Evolutionary conservation across 2,888 invertebrate species (phyloP).

Genomic region (Melolontha melolontha): DNA sequence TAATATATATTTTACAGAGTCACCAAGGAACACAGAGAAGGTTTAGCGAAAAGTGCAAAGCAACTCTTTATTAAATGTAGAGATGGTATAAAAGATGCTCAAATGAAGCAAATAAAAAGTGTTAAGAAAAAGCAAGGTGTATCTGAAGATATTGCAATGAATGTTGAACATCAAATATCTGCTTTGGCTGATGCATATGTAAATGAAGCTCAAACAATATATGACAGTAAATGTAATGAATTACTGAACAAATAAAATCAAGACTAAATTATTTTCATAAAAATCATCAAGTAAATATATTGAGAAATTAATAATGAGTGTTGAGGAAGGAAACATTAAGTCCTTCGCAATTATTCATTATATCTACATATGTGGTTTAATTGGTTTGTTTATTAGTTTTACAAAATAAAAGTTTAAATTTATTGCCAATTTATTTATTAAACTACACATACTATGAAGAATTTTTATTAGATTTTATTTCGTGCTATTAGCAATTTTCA

Average conservation of each 20-base stretch:
- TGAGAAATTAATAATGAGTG: too few species aligned
- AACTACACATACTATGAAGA: too few species aligned
- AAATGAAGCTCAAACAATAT: conserved; percentile 73
- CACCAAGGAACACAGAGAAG: conserved; percentile 92
- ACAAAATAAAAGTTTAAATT: too few species aligned
- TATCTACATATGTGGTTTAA: too few species aligned
- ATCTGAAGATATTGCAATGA: conserved; percentile 77
- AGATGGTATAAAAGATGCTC: conserved; percentile 80
- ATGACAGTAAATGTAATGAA: conserved; percentile 80
- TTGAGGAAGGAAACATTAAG: too few species aligned
- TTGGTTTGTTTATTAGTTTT: too few species aligned
- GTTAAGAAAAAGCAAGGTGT: conserved; percentile 77
- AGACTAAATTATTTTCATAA: conserved; percentile 40
- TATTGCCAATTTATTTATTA: too few species aligned
- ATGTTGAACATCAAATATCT: conserved; percentile 77
- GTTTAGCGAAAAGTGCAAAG: conserved; percentile 89
- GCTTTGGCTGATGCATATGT: conserved; percentile 78
- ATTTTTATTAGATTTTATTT: too few species aligned
- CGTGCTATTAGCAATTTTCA: too few species aligned
- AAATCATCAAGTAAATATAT: too few species aligned
- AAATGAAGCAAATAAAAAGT: conserved; percentile 78
- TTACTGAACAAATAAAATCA: conserved; percentile 67
- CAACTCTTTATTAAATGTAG: conserved; percentile 82
- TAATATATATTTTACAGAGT: conserved; percentile 66
- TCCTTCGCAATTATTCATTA: too few species aligned